Percentiles rank a stretch among this genome's conserved stretches.
Evolutionary conservation across 2,797 vertebrate genomes (phyloP).

Genomic region (Microhierax caerulescens): DNA sequence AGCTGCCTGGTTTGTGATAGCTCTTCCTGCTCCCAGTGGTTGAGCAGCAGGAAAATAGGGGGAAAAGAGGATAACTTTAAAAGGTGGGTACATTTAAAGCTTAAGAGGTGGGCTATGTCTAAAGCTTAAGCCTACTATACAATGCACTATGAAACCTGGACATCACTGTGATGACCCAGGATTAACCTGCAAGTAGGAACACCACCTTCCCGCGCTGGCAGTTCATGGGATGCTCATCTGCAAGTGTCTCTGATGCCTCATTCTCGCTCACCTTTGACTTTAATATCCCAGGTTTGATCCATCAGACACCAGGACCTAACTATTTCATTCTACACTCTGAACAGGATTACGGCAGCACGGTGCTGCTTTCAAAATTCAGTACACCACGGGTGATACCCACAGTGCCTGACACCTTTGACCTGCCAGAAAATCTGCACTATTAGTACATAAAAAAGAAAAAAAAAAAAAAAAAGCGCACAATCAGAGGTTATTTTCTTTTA

Average conservation of each 20-base stretch:
- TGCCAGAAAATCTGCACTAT: background rate
- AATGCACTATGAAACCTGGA: background rate
- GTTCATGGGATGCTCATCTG: background rate
- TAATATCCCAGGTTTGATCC: background rate
- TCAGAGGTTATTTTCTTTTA: background rate
- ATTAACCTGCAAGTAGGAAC: background rate
- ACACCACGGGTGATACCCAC: accelerated
- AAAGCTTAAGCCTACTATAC: background rate
- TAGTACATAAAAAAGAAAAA: background rate
- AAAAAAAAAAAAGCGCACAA: background rate
- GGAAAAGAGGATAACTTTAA: background rate
- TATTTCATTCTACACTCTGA: background rate
- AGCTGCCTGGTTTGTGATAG: background rate
- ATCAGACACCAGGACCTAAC: background rate
- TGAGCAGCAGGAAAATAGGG: background rate
- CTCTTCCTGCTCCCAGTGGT: background rate
- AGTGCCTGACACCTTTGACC: background rate
- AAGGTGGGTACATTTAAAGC: background rate
- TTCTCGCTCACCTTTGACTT: background rate
- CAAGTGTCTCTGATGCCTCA: accelerated
- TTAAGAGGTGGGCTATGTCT: background rate
- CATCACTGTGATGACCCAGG: background rate
- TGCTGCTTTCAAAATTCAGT: background rate
- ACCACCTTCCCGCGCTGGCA: background rate
- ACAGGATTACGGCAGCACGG: background rate